Evolutionary conservation across 2,113 vertebrate species (phyloP).

Genomic region (Percina caprodes): DNA sequence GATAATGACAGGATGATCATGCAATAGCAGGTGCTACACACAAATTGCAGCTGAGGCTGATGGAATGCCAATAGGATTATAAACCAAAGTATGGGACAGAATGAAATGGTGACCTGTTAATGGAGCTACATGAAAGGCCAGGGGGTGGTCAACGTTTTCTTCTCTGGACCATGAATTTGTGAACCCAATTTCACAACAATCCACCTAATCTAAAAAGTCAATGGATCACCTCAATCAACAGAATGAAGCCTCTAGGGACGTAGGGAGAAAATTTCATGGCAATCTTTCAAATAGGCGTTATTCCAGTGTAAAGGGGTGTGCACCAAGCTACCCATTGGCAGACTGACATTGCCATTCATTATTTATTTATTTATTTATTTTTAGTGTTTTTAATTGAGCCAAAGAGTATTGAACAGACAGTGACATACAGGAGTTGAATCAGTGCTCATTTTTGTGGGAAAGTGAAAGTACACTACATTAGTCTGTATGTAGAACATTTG

Average conservation of each 20-base stretch:
- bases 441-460: too few relatives aligned
- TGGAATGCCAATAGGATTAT: not conserved
- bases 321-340: too few relatives aligned
- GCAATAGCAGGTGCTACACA: not conserved
- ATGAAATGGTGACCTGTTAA: not conserved
- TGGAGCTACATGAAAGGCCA: not conserved
- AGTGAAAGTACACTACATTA: too few relatives aligned
- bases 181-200: too few relatives aligned
- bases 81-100: not conserved
- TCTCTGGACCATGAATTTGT: too few relatives aligned
- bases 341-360: too few relatives aligned
- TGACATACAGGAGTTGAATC: too few relatives aligned
- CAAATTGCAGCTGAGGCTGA: not conserved
- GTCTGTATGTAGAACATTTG: too few relatives aligned
- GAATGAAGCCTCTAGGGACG: not conserved
- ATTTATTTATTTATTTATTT: accelerated
- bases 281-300: not conserved
- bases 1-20: not conserved
- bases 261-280: not conserved
- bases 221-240: not conserved
- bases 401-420: too few relatives aligned
- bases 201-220: too few relatives aligned
- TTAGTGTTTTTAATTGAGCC: too few relatives aligned
- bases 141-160: not conserved
- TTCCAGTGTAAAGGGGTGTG: too few relatives aligned